These are phyloP conservation scores for Chionis minor DNA, from an alignment of 2,113 vertebrate genomes.

Conservation along the genomic window DNA sequence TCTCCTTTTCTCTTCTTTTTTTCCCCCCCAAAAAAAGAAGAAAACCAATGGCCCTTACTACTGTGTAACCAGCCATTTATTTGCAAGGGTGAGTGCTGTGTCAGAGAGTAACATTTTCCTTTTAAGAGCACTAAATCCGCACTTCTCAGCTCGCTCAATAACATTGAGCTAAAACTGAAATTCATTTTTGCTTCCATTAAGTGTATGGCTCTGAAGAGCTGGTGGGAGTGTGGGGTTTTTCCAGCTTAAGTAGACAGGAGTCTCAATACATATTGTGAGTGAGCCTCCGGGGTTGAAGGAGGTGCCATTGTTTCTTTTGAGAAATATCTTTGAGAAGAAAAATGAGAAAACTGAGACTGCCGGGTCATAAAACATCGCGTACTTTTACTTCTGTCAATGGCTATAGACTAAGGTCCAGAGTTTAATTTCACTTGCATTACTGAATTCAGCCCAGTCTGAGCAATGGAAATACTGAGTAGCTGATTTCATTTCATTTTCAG, in stretches of 20 bases:
- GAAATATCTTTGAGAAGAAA: not conserved
- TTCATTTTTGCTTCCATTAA: not conserved
- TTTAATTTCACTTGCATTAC: not conserved
- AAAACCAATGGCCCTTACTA: not conserved
- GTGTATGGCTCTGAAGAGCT: not conserved
- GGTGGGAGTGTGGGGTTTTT: accelerated
- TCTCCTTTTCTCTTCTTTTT: not conserved
- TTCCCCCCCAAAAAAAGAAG: not conserved
- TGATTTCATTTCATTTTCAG: not conserved
- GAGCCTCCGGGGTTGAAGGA: not conserved
- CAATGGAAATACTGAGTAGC: not conserved
- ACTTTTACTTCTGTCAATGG: accelerated
- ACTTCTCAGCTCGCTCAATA: not conserved
- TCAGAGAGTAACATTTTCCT: not conserved
- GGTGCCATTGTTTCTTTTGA: not conserved
- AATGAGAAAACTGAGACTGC: not conserved
- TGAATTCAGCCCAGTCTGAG: not conserved
- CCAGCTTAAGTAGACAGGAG: not conserved
- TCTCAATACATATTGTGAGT: not conserved
- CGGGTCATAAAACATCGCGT: not conserved
- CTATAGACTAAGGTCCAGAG: not conserved
- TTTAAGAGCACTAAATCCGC: not conserved
- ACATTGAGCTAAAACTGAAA: not conserved
- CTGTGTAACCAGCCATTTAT: not conserved
- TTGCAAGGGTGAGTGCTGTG: not conserved